Percentiles rank a stretch among this genome's conserved stretches.
Conservation (phyloP, 1,140 invertebrate species). For the Drosophila nebulosa region DNA sequence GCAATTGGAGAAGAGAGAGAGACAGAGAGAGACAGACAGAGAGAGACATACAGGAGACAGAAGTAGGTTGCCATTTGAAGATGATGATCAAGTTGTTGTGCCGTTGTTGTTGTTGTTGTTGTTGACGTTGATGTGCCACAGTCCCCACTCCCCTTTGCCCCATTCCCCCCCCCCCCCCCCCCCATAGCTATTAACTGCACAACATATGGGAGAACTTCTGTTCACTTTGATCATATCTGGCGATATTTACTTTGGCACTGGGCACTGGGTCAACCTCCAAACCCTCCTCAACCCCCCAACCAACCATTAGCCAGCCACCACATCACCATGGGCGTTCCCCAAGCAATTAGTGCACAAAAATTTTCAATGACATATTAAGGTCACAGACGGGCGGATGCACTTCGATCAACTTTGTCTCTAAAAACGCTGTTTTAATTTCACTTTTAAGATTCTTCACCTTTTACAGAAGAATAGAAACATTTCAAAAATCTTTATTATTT, state of each 20-base stretch:
- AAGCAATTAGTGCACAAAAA: slow-evolving; percentile 34
- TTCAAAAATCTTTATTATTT: too few species aligned
- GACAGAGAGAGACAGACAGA: too few species aligned
- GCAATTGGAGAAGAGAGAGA: too few species aligned
- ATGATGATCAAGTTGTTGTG: slow-evolving; percentile 59
- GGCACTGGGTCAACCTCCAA: slow-evolving; percentile 58
- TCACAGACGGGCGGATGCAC: too few species aligned
- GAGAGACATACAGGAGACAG: too few species aligned
- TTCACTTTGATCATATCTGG: slow-evolving; percentile 69
- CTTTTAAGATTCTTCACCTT: too few species aligned
- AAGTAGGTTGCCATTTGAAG: slow-evolving; percentile 55
- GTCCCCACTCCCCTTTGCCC: not conserved
- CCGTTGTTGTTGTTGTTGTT: slow-evolving; percentile 71
- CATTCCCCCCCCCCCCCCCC: not conserved
- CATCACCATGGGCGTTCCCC: slow-evolving; percentile 47
- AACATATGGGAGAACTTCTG: slow-evolving; percentile 54
- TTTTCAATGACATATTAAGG: slow-evolving; percentile 30
- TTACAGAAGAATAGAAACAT: too few species aligned
- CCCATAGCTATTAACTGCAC: slow-evolving; percentile 49
- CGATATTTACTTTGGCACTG: slow-evolving; percentile 70
- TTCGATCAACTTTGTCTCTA: not conserved
- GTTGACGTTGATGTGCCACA: slow-evolving; percentile 68
- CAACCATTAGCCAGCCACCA: slow-evolving; percentile 16
- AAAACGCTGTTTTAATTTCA: too few species aligned
- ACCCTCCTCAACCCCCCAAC: too few species aligned